Base-by-base conservation (phyloP, 92 coral and sea anemone species). In the Diadumene lineata region DNA sequence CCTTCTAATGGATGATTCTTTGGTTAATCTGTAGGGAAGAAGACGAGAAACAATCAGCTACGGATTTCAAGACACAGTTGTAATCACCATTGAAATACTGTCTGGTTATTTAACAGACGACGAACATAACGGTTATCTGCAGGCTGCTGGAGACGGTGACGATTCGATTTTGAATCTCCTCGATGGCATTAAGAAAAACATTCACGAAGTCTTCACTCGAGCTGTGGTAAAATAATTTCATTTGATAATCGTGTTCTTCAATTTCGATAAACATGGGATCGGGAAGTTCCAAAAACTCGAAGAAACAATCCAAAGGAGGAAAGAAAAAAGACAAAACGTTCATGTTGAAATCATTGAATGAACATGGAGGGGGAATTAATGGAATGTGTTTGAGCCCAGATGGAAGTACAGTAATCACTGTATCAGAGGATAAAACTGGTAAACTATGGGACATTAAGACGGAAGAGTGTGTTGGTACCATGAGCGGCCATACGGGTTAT, bases 361-460 rank as follows among this genome's bases (percentile, higher is more conserved):
- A 83, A 29, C 98, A 94, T 81, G 30, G 66, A 11, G 90, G 72
- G 2, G 88, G 91, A 2, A 86, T 94, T 69, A 94, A 94, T 77
- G 92, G 83, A 31, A 78, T 94, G 75, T 89, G 97, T 53, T 58
- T 92, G 71, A 86, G 91, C 24, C 84, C 80, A 33, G 98, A 90
- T 70, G 88, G 88, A n/a, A 89, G 79, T 66, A 92, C 92, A 0
- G 56, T 94, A 28, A 84, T 88, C 29, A 91, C 98, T 11, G 97
- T 80, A 34, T 88, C 97, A 29, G 98, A 94, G 68, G 98, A 94
- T 70, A 87, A 76, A 79, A 89, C 97, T 10, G 98, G 92, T 25
- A 78, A 96, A n/a, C 83, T 94, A 22, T 94, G 97, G 98, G 97
- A 94, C 53, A 90, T 93, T 16, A 84, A 79, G 67, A 92, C 87